A percentile compares a stretch with the other conserved stretches of the same genome.
Evolutionary conservation across 2,797 vertebrate genomes (phyloP).

Genomic region (Dromococcyx pavoninus): DNA sequence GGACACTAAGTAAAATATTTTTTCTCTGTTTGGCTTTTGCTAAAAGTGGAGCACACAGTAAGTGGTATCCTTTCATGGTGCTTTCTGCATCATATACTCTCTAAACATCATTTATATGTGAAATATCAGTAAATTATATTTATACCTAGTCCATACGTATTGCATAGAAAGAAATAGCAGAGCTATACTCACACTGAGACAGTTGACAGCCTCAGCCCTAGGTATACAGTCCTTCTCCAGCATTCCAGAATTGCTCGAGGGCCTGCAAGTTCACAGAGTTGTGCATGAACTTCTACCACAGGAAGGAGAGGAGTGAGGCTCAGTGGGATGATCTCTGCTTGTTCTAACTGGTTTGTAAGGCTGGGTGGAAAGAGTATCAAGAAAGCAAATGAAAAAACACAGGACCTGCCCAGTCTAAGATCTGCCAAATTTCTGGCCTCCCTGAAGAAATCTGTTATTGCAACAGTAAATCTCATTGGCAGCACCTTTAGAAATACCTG

Average conservation of each 20-base stretch:
- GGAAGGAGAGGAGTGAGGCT: neutral
- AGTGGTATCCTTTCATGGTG: neutral
- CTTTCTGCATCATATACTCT: neutral
- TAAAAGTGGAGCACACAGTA: neutral
- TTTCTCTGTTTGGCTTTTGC: neutral
- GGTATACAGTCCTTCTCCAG: neutral
- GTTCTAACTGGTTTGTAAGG: neutral
- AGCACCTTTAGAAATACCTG: slow-evolving; percentile 1
- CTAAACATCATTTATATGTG: neutral
- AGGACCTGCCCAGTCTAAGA: neutral
- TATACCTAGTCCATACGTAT: neutral
- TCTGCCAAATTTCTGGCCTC: slow-evolving; percentile 43
- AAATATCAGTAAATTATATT: neutral
- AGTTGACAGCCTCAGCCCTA: neutral
- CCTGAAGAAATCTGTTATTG: slow-evolving; percentile 9
- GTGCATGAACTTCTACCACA: neutral
- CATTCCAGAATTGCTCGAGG: neutral
- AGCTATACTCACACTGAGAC: neutral
- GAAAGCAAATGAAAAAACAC: neutral
- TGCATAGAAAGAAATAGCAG: neutral
- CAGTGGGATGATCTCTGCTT: slow-evolving; percentile 4
- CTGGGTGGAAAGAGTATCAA: neutral
- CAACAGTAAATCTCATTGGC: neutral
- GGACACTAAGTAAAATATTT: slow-evolving; percentile 75
- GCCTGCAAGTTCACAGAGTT: neutral